Evolutionary conservation across 2,113 vertebrate genomes (phyloP), one percentile per base, ranked within the genome.

Genomic region (Notarius lentiginosus): DNA sequence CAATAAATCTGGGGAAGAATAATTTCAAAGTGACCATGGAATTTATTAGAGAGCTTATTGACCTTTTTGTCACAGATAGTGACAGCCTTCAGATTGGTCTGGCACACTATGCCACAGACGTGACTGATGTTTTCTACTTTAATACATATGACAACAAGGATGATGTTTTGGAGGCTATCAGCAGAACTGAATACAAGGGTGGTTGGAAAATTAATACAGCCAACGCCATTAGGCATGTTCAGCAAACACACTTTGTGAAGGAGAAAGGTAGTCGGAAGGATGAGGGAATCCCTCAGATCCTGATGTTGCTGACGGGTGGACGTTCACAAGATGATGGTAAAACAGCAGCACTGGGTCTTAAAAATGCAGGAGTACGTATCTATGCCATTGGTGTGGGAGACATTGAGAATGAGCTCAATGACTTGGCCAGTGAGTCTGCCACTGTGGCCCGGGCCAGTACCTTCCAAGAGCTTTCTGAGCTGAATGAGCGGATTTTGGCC

Each of bases 71-170:
- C 85, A 96, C 87, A 4, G 96, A 95, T 0, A 95, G 94, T 0
- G 97, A 97, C 86, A 94, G 96, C 24, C 95, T 99, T 73, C 95
- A 92, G 60, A 95, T 99, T 84, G 97, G 95, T 47, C 88, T 99
- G 87, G 97, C 97, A 12, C 97, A 98, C 88, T 99, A 97, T 92
- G 96, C 96, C 68, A 93, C 96, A 0, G 98, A 99, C 85, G 96
- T 98, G 87, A 97, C 93, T 0, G 97, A 99, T 0, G 96, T 95
- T 80, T 99, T 99, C 91, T 98, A 95, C 92, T 95, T 99, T 76
- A 98, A 95, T 91, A 96, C 97, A 4, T 94, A 94, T 77, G 91
- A 94, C 41, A 93, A 95, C 89, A 98, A 95, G 89, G 89, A 96
- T 1, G 91, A 96, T 65, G 96, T 99, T 80, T 58, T 97, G 0